Conservation (phyloP, 2,797 vertebrate species). For the Chiroxiphia lanceolata region DNA sequence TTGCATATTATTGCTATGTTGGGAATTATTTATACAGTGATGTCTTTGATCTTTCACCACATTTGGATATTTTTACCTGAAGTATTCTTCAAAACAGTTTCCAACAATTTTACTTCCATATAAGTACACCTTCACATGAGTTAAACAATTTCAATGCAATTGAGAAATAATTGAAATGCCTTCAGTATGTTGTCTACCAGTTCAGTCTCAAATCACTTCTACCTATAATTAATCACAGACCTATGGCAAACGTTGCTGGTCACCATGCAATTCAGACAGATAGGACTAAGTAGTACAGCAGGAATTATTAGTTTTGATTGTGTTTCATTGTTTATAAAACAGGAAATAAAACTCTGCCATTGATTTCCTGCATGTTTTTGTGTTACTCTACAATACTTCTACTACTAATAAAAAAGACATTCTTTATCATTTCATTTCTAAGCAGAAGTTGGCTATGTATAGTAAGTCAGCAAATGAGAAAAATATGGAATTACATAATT, state of each 20-base stretch:
- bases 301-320: not conserved
- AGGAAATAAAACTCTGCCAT: not conserved
- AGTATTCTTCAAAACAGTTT: not conserved
- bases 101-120: not conserved
- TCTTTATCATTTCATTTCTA: not conserved
- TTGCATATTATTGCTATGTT: not conserved
- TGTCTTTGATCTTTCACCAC: not conserved
- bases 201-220: not conserved
- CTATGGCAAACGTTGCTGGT: not conserved
- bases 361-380: not conserved
- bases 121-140: not conserved
- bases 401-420: not conserved
- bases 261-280: not conserved
- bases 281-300: not conserved
- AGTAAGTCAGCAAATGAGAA: not conserved
- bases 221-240: not conserved
- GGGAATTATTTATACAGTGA: not conserved
- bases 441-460: not conserved
- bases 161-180: not conserved
- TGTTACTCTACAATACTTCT: not conserved
- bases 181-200: not conserved
- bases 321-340: not conserved
- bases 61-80: not conserved
- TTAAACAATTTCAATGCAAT: not conserved
- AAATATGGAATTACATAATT: not conserved